A percentile compares a stretch with the other conserved stretches of the same genome.
Conservation (phyloP, 2,888 invertebrate genomes). For the Brachynemurus nebulosus region DNA sequence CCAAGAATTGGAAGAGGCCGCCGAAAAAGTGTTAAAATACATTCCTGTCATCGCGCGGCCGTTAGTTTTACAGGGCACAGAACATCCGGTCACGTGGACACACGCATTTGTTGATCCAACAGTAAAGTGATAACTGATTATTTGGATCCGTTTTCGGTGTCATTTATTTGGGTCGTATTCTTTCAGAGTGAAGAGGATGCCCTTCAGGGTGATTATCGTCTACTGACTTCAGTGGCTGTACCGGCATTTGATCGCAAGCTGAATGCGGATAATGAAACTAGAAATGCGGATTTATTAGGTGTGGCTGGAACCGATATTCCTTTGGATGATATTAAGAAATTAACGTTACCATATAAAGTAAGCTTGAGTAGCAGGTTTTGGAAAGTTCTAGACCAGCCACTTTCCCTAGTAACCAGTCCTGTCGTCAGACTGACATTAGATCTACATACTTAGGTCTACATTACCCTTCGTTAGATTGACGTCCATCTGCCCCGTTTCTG, state of each 20-base stretch:
- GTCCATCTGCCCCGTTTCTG: too few species aligned
- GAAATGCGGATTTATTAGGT: conserved; percentile 68
- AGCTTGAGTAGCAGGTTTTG: neutral
- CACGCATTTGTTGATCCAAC: conserved; percentile 75
- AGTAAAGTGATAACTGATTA: conserved; percentile 41
- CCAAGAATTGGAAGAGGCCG: conserved; percentile 87
- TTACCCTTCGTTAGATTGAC: too few species aligned
- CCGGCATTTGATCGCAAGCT: conserved; percentile 76
- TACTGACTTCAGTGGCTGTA: conserved; percentile 84
- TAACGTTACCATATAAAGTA: conserved; percentile 82
- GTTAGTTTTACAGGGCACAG: conserved; percentile 54
- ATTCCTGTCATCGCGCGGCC: conserved; percentile 86
- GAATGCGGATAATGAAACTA: conserved; percentile 40
- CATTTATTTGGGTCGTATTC: conserved; percentile 15
- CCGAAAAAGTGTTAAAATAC: conserved; percentile 91
- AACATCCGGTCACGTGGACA: conserved; percentile 87
- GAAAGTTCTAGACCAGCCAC: neutral
- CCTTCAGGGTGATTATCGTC: conserved; percentile 37
- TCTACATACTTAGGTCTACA: too few species aligned
- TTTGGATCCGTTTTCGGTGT: neutral
- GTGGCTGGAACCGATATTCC: conserved; percentile 94
- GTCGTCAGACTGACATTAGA: too few species aligned
- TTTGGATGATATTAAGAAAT: conserved; percentile 75
- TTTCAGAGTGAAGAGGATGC: conserved; percentile 25
- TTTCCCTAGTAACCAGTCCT: neutral